Conservation (phyloP, 1,140 invertebrate species). For the Listronotus oregonensis region DNA sequence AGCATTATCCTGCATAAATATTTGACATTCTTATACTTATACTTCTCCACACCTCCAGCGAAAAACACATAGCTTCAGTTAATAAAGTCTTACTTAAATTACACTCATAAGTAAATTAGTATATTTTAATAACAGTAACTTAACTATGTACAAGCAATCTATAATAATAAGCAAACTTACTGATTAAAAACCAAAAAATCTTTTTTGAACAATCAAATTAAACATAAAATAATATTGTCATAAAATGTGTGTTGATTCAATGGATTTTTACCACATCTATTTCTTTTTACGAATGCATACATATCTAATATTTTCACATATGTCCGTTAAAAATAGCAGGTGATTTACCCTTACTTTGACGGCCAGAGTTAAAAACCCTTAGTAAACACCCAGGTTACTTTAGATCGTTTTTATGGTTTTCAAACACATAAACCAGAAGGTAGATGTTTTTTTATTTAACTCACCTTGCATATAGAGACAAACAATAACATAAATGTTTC, state of each 20-base stretch:
- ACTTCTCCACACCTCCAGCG: no score
- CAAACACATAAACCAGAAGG: constrained; percentile 37
- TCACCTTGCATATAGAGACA: not conserved
- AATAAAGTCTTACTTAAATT: no score
- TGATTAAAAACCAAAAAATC: no score
- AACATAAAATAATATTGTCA: not conserved
- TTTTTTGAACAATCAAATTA: no score
- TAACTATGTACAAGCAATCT: no score
- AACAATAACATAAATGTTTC: not conserved
- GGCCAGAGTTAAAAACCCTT: constrained; percentile 31
- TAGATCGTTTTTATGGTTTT: constrained; percentile 32
- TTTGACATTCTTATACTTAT: no score
- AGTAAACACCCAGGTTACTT: constrained; percentile 27
- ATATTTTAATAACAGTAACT: no score
- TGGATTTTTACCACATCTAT: constrained; percentile 4
- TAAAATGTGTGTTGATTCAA: not conserved
- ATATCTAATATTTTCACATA: constrained; percentile 34
- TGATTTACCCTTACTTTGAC: constrained; percentile 34
- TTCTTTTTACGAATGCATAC: constrained; percentile 27
- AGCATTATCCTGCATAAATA: no score
- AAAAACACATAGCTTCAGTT: no score
- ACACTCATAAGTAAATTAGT: no score
- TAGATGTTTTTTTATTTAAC: constrained; percentile 16
- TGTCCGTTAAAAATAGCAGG: constrained; percentile 39
- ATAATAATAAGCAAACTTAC: no score